Percentiles rank a stretch among this genome's conserved stretches.
These are phyloP conservation scores for Prietella phreatophila DNA, from an alignment of 2,113 vertebrate genomes.

Conservation along the genomic window DNA sequence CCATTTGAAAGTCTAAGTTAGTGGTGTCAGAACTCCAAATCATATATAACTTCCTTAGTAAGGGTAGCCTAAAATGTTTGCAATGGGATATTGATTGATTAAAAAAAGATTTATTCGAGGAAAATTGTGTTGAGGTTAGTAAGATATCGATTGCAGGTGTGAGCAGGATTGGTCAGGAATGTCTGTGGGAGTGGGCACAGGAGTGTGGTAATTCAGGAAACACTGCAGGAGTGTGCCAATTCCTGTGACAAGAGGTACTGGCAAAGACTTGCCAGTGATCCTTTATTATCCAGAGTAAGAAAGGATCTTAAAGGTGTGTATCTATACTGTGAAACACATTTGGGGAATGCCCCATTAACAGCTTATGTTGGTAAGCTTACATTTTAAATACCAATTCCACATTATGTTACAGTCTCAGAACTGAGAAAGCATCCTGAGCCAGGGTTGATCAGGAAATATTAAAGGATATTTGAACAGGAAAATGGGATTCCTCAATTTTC, in stretches of 20 bases:
- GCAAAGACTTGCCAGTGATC: too few relatives aligned
- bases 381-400: neutral
- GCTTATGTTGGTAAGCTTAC: neutral
- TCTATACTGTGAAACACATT: neutral
- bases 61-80: neutral
- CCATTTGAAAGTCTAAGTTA: neutral
- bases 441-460: neutral
- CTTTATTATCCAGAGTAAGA: too few relatives aligned
- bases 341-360: neutral
- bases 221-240: neutral
- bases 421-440: neutral
- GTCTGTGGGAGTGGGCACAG: neutral
- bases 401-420: neutral
- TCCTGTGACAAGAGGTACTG: neutral
- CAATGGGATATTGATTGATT: neutral
- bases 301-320: neutral
- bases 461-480: neutral
- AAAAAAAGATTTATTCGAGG: neutral
- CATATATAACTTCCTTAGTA: neutral
- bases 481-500: neutral
- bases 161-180: neutral
- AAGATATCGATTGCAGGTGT: neutral
- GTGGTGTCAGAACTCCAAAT: neutral
- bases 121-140: neutral
- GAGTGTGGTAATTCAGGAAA: neutral